Base-by-base conservation (phyloP, 2,113 vertebrate genomes). In the Donacobius atricapilla region DNA sequence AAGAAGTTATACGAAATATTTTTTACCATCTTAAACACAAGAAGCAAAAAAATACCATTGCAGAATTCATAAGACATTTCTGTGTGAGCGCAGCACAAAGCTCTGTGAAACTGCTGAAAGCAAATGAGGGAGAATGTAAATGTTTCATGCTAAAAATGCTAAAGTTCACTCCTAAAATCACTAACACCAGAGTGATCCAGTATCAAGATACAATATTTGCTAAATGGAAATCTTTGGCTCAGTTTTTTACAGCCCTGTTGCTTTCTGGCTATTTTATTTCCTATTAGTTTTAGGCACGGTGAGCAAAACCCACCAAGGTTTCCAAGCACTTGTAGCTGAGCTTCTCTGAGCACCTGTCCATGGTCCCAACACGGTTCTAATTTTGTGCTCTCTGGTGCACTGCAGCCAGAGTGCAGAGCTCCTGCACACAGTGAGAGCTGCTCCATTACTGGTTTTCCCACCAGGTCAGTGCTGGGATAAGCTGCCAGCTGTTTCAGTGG, bases 251-350 rank as follows among this genome's bases (percentile, higher is more conserved):
- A 69, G 45, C 27, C 30, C 58, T 31, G 35, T 33, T 90, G 24
- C 35, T 78, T 86, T 90, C 80, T 37, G 47, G 27, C 5, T 90
- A 1, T 89, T 90, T 95, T 58, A 56, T 66, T 89, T 70, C 51
- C 80, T 64, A 3, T 27, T 30, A 35, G 18, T 47, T 81, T 94
- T 64, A 71, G 35, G 47, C 54, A 9, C 1, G 0, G 44, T 7
- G 44, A 71, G 25, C 24, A 78, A 75, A 92, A 31, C 57, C 27
- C 6, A 24, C 19, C 25, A 11, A 48, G 35, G 54, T 27, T 85
- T 31, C n/a, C 57, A 22, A 39, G 20, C 1, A 0, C 68, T 45
- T 1, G 58, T 2, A 22, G 37, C 35, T 1, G 53, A 1, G 1
- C 24, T 25, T 14, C 71, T 48, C 85, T 24, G 33, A 83, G 78